Percentiles rank a stretch among this genome's conserved stretches.
phyloP scores from a whole-genome alignment of 2,113 vertebrate genomes.

The Plecturocebus donacophilus region DNA sequence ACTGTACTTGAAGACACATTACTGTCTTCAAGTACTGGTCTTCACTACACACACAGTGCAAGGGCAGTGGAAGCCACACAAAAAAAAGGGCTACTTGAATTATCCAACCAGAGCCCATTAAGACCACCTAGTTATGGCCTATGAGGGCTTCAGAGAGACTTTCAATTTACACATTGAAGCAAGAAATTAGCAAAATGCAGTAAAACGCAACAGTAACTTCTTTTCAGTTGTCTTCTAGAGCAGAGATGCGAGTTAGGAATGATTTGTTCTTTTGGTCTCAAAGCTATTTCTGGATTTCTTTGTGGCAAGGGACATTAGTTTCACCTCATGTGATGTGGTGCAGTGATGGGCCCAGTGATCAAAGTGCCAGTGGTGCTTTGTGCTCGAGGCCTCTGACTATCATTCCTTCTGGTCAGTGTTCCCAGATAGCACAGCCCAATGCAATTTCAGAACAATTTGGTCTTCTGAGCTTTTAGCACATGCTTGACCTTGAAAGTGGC shows the following conservation, averaged over 20 bases:
- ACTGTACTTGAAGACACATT: not conserved
- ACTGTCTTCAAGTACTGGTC: no score
- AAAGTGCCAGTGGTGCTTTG: slow-evolving; percentile 28
- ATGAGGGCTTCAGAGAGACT: not conserved
- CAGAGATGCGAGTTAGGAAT: slow-evolving; percentile 31
- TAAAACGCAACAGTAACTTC: slow-evolving; percentile 18
- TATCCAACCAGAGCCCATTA: not conserved
- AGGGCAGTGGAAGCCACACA: not conserved
- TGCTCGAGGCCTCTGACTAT: slow-evolving; percentile 2
- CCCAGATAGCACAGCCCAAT: not conserved
- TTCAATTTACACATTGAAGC: slow-evolving; percentile 11
- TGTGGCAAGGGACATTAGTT: slow-evolving; percentile 58
- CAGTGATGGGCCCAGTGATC: slow-evolving; percentile 45
- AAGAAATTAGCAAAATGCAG: slow-evolving; percentile 32
- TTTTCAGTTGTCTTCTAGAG: slow-evolving; percentile 29
- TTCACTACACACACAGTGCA: not conserved
- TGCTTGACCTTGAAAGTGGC: not conserved
- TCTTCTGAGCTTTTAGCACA: not conserved
- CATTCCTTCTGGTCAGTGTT: not conserved
- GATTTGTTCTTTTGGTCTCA: slow-evolving; percentile 29
- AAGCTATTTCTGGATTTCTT: slow-evolving; percentile 60
- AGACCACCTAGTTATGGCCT: not conserved
- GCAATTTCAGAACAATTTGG: not conserved
- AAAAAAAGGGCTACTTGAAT: not conserved
- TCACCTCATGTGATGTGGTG: slow-evolving; percentile 1